These are phyloP conservation scores for Oreotragus oreotragus DNA, from an alignment of 2,113 vertebrate genomes.

Conservation along the genomic window DNA sequence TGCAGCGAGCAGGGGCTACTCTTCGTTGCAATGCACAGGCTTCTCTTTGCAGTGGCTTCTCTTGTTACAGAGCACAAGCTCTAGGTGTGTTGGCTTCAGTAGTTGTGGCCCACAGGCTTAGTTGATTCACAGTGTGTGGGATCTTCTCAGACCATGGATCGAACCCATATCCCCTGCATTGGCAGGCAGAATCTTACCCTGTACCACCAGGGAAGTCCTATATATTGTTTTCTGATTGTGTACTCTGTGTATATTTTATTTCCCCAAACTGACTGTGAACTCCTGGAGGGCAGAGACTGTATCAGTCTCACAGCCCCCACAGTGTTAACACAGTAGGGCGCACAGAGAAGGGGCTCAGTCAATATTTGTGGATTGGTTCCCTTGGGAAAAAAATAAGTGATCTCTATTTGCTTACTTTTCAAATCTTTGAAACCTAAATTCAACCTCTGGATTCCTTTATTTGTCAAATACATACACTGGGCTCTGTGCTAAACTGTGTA, in stretches of 20 bases:
- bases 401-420: background rate
- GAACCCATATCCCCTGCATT: background rate
- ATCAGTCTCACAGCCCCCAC: background rate
- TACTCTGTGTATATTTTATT: background rate
- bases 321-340: background rate
- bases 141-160: background rate
- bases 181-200: background rate
- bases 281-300: background rate
- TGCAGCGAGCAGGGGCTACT: background rate
- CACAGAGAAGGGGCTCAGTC: background rate
- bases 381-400: background rate
- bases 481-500: background rate
- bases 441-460: background rate
- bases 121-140: background rate
- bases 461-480: background rate
- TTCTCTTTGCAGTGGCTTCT: background rate
- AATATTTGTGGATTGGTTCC: background rate
- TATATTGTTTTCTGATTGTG: background rate
- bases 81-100: background rate
- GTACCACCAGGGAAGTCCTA: background rate
- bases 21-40: background rate
- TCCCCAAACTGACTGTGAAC: background rate
- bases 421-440: background rate
- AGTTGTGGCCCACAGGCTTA: background rate
- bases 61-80: background rate